These are phyloP conservation scores for Sturmia bella DNA, from an alignment of 2,888 invertebrate genomes.

Conservation along the genomic window DNA sequence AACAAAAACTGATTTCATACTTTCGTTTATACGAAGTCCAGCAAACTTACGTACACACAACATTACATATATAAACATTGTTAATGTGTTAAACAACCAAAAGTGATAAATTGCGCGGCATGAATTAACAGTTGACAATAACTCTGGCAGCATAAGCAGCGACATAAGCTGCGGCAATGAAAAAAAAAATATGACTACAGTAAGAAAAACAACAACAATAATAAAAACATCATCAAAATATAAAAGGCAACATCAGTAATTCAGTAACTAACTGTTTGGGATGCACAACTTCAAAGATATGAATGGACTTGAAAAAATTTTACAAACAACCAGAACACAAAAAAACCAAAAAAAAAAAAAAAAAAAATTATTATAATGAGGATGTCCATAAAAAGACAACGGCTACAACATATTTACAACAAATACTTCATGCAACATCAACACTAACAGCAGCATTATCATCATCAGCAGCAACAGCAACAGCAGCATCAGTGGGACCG, in stretches of 20 bases:
- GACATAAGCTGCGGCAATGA: constrained; percentile 33
- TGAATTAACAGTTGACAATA: constrained; percentile 78
- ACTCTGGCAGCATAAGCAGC: constrained; percentile 57
- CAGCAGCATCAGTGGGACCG: constrained; percentile 33
- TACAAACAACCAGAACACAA: constrained; percentile 34
- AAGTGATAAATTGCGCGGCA: constrained; percentile 80
- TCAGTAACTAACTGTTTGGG: constrained; percentile 63
- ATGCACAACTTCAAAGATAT: constrained; percentile 61
- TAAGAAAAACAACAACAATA: constrained; percentile 22
- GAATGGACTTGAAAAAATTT: constrained; percentile 64
- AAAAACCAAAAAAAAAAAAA: too few species aligned
- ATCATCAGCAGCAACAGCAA: constrained; percentile 36
- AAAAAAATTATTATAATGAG: constrained; percentile 68
- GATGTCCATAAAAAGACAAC: constrained; percentile 62
- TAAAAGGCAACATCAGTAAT: constrained; percentile 48
- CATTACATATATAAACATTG: constrained; percentile 72
- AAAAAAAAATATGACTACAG: constrained; percentile 20
- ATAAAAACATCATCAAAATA: constrained; percentile 32
- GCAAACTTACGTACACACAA: constrained; percentile 19
- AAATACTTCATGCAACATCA: constrained; percentile 51
- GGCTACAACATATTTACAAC: constrained; percentile 38
- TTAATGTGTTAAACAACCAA: constrained; percentile 76
- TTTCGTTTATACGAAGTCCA: constrained; percentile 19
- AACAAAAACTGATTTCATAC: constrained; percentile 33
- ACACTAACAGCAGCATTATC: constrained; percentile 55